Evolutionary conservation across 2,888 invertebrate genomes (phyloP).

Genomic region (Polymixis flavicincta): DNA sequence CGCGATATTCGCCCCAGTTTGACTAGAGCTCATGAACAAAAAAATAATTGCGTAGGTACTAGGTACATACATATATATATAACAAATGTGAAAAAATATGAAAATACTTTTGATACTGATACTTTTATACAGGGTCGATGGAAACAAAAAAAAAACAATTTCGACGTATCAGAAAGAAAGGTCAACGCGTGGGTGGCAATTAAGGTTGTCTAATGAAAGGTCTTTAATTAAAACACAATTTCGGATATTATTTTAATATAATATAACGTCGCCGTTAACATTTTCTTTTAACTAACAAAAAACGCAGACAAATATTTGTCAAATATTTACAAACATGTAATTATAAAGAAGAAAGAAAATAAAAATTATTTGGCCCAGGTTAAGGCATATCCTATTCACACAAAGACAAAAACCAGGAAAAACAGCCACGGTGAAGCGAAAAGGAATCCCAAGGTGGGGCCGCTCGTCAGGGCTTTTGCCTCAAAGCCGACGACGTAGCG

Average conservation of each 20-base stretch:
- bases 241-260: background rate
- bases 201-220: background rate
- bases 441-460: too few species aligned
- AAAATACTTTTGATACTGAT: too few species aligned
- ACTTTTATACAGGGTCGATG: background rate
- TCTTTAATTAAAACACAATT: constrained; percentile 9
- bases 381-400: too few species aligned
- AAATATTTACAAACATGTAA: background rate
- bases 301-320: too few species aligned
- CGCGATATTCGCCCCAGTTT: background rate
- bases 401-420: too few species aligned
- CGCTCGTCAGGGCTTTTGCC: too few species aligned
- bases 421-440: too few species aligned
- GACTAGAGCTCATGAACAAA: background rate
- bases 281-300: background rate
- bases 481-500: too few species aligned
- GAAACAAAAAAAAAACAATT: constrained; percentile 3
- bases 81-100: too few species aligned
- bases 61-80: too few species aligned
- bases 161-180: background rate
- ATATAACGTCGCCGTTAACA: background rate
- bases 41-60: too few species aligned
- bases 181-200: constrained; percentile 8
- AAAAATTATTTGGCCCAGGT: too few species aligned
- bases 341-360: background rate